A percentile compares a stretch with the other conserved stretches of the same genome.
These are phyloP conservation scores for Ctenochaetus hawaiiensis DNA, from an alignment of 2,797 vertebrate species.

Conservation along the genomic window DNA sequence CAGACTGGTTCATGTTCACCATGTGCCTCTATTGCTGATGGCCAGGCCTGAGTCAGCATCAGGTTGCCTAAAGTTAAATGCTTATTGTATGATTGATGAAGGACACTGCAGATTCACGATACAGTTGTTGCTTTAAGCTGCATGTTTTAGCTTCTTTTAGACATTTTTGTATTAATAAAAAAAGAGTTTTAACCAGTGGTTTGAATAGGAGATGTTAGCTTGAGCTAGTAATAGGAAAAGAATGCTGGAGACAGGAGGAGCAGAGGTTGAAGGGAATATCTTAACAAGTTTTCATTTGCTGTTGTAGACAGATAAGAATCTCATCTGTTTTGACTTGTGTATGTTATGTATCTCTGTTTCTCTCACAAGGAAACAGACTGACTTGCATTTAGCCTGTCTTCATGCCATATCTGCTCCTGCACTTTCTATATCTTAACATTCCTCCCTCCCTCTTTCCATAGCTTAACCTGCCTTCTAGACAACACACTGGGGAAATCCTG, in stretches of 20 bases:
- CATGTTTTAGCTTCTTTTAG: background rate
- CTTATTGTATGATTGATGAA: background rate
- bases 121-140: background rate
- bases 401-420: conserved; percentile 7
- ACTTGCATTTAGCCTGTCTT: conserved; percentile 13
- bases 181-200: background rate
- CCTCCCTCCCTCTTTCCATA: conserved; percentile 6
- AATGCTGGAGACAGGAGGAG: background rate
- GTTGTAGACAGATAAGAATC: conserved; percentile 32
- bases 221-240: background rate
- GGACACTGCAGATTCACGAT: background rate
- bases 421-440: conserved; percentile 13
- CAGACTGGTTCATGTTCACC: background rate
- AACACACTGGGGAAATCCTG: conserved; percentile 58
- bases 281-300: conserved; percentile 8
- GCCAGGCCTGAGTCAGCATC: background rate
- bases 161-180: background rate
- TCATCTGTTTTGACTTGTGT: conserved; percentile 34
- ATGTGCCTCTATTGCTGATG: background rate
- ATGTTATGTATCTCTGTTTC: conserved; percentile 18
- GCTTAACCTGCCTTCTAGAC: conserved; percentile 36
- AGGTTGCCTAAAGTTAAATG: background rate
- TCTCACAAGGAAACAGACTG: conserved; percentile 13
- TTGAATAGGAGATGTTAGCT: background rate
- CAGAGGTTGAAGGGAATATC: background rate